Percentiles rank a stretch among this genome's conserved stretches.
phyloP scores from a whole-genome alignment of 2,113 vertebrate species.

The Nycticorax nycticorax region DNA sequence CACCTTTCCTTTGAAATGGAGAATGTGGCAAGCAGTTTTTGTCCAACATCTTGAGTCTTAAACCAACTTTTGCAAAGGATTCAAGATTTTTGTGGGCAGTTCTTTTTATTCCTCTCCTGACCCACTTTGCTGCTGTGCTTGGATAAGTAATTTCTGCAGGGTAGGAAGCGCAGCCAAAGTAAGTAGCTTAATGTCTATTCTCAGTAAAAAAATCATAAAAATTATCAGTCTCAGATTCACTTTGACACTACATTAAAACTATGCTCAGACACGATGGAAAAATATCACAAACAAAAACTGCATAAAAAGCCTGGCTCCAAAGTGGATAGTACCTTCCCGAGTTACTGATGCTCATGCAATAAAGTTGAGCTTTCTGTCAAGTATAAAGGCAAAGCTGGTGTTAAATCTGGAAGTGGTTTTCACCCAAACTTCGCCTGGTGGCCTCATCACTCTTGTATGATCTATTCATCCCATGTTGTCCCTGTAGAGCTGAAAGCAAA shows the following conservation, averaged over 20 bases:
- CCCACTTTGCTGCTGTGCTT: slow-evolving; percentile 22
- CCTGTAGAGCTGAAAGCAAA: background rate
- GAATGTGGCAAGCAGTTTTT: background rate
- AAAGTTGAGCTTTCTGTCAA: background rate
- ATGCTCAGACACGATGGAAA: background rate
- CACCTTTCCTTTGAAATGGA: slow-evolving; percentile 43
- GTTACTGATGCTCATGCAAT: background rate
- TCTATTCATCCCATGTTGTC: accelerated
- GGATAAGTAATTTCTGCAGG: slow-evolving; percentile 53
- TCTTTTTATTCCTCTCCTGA: background rate
- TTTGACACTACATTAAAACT: slow-evolving; percentile 43
- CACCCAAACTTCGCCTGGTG: background rate
- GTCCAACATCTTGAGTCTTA: background rate
- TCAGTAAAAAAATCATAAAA: slow-evolving; percentile 52
- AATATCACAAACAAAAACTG: background rate
- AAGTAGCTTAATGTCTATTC: slow-evolving; percentile 48
- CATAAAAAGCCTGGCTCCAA: background rate
- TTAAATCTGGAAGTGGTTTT: background rate
- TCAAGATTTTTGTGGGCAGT: slow-evolving; percentile 36
- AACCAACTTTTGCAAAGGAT: slow-evolving; percentile 49
- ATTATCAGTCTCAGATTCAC: slow-evolving; percentile 37
- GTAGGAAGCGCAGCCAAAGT: slow-evolving; percentile 54
- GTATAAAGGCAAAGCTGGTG: background rate
- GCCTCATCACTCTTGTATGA: background rate
- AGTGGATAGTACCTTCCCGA: background rate